phyloP scores from a whole-genome alignment of 2,888 invertebrate species.

The Rhagium mordax region DNA sequence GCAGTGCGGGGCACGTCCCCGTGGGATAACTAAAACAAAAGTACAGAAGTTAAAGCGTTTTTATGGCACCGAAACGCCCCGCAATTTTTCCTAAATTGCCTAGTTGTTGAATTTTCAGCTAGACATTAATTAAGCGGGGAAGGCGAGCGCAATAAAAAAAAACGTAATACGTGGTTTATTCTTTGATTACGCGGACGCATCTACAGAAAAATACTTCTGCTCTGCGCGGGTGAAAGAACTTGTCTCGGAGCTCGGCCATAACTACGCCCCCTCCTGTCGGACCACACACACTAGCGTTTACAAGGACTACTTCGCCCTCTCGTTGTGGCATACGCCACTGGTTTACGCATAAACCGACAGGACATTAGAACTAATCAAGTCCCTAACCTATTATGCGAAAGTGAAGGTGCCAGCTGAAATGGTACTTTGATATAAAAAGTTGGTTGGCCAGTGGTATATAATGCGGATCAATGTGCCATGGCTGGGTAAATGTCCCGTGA shows the following conservation, averaged over 20 bases:
- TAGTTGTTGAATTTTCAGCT: background rate
- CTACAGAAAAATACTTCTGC: no score
- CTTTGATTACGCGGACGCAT: no score
- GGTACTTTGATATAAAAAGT: conserved; percentile 39
- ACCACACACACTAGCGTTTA: no score
- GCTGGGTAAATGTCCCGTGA: conserved; percentile 57
- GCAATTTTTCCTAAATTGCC: conserved; percentile 4
- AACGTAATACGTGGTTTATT: background rate
- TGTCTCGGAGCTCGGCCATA: no score
- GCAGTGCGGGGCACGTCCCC: background rate
- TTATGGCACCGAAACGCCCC: background rate
- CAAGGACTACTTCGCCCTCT: no score
- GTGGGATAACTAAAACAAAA: conserved; percentile 15
- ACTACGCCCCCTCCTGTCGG: no score
- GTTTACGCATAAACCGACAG: conserved; percentile 1
- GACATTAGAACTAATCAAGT: conserved; percentile 19
- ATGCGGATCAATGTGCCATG: conserved; percentile 58
- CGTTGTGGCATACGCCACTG: background rate
- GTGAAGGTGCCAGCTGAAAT: conserved; percentile 44
- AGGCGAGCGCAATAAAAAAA: background rate
- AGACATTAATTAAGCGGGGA: background rate
- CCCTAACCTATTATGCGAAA: conserved; percentile 45
- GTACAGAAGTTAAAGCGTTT: conserved; percentile 7
- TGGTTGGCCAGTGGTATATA: conserved; percentile 42
- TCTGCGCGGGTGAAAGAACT: no score